Evolutionary conservation across 1,140 invertebrate genomes (phyloP).

Genomic region (Drosophila bocki): DNA sequence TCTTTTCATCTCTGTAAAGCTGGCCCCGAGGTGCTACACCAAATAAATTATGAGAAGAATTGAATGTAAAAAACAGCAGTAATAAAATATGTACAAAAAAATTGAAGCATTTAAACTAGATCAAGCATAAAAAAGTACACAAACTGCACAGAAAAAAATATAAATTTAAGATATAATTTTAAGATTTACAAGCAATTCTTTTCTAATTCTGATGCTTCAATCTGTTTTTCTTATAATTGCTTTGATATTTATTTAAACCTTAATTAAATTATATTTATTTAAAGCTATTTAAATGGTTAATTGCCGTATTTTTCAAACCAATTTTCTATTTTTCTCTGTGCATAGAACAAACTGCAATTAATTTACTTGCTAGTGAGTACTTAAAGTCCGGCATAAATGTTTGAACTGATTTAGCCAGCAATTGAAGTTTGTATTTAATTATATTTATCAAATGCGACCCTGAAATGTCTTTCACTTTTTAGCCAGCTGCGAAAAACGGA

Average conservation of each 20-base stretch:
- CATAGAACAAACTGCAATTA: conserved; percentile 34
- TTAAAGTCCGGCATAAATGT: conserved; percentile 36
- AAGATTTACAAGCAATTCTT: too few relatives aligned
- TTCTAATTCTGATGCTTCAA: too few relatives aligned
- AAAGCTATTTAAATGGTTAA: not conserved
- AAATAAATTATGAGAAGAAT: conserved; percentile 77
- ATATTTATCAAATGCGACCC: conserved; percentile 42
- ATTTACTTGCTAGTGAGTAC: conserved; percentile 28
- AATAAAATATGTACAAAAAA: conserved; percentile 24
- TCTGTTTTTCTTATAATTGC: not conserved
- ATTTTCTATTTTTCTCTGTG: conserved; percentile 1
- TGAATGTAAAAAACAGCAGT: conserved; percentile 31
- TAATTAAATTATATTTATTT: not conserved
- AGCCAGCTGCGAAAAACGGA: conserved; percentile 67
- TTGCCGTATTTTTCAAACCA: not conserved
- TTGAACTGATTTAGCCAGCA: conserved; percentile 30
- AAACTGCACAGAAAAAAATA: not conserved
- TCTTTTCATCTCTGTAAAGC: conserved; percentile 56
- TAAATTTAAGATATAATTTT: too few relatives aligned
- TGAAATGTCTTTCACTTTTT: conserved; percentile 46
- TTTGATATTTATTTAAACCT: too few relatives aligned
- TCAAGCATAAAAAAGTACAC: conserved; percentile 36
- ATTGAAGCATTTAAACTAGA: conserved; percentile 52
- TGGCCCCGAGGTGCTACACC: conserved; percentile 58
- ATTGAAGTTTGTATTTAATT: conserved; percentile 38